phyloP scores from a whole-genome alignment of 2,113 vertebrate genomes.

The Lepus europaeus region DNA sequence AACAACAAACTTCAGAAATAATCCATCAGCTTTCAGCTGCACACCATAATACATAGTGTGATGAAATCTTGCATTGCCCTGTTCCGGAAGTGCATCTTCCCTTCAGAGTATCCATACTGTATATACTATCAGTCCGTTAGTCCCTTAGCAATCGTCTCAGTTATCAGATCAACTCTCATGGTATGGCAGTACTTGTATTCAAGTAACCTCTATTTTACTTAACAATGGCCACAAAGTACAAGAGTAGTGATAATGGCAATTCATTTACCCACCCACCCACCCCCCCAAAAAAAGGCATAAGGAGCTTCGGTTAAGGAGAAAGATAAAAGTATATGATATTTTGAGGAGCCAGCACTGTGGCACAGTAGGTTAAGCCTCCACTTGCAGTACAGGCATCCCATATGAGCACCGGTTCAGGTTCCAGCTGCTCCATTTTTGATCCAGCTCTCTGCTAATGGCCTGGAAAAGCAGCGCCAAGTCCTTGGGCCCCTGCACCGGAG shows the following conservation, averaged over 20 bases:
- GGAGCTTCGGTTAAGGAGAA: neutral
- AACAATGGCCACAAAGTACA: neutral
- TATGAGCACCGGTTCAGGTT: no score
- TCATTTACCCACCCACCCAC: neutral
- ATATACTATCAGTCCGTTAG: neutral
- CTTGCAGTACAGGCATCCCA: no score
- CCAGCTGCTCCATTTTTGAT: no score
- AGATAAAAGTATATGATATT: neutral
- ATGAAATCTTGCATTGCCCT: neutral
- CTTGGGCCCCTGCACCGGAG: no score
- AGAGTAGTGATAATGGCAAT: neutral
- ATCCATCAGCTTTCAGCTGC: no score
- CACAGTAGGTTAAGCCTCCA: no score
- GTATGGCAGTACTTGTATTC: neutral
- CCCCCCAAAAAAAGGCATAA: neutral
- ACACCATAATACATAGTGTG: neutral
- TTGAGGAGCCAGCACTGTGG: no score
- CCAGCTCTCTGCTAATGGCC: no score
- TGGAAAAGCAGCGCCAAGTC: no score
- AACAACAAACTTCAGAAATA: no score
- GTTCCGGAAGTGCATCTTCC: neutral
- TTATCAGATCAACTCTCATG: neutral
- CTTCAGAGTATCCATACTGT: neutral
- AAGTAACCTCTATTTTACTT: neutral
- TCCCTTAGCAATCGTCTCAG: neutral